Percentiles rank a stretch among this genome's conserved stretches.
Conservation (phyloP, 2,888 invertebrate species). For the Macrosoma leucophasiata region DNA sequence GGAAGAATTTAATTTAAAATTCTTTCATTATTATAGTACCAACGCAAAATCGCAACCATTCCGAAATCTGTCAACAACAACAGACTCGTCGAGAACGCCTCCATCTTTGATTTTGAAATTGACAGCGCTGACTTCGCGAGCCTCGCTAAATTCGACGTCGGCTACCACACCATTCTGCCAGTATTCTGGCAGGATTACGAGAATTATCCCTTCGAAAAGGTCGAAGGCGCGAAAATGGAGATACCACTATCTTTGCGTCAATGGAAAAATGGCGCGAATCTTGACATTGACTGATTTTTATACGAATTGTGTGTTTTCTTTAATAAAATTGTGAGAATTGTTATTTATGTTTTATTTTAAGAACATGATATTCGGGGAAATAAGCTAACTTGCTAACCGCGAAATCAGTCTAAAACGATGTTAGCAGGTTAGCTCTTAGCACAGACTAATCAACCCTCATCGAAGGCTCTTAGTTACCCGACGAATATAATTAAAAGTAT, state of each 20-base stretch:
- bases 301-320: too few relatives aligned
- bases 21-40: constrained; percentile 36
- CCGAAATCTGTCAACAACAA: constrained; percentile 50
- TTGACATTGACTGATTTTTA: constrained; percentile 30
- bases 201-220: constrained; percentile 45
- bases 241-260: constrained; percentile 31
- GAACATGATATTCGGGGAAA: too few relatives aligned
- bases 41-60: constrained; percentile 44
- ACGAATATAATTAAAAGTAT: too few relatives aligned
- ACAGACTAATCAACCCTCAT: too few relatives aligned
- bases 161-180: constrained; percentile 38
- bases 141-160: constrained; percentile 44
- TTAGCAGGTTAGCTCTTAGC: too few relatives aligned
- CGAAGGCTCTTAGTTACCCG: too few relatives aligned
- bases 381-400: too few relatives aligned
- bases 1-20: too few relatives aligned
- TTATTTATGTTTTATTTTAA: too few relatives aligned
- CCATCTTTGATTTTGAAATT: constrained; percentile 53
- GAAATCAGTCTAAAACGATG: too few relatives aligned
- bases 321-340: too few relatives aligned
- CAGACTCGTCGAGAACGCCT: constrained; percentile 48
- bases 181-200: constrained; percentile 41
- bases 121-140: constrained; percentile 36
- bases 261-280: constrained; percentile 41
- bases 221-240: constrained; percentile 22